phyloP scores from a whole-genome alignment of 2,888 invertebrate species.

The Coelinius sp. region DNA sequence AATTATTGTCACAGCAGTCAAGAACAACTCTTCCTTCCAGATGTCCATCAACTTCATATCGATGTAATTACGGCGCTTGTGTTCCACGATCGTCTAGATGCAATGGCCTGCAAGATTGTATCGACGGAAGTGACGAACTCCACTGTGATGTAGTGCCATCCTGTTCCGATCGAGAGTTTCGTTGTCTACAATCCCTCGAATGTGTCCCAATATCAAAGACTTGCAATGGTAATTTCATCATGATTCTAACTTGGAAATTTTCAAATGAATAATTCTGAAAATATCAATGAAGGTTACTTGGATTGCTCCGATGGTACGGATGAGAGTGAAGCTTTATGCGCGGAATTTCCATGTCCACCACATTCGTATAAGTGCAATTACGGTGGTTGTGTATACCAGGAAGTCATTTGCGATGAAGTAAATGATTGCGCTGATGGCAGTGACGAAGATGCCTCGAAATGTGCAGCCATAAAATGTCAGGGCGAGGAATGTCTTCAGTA shows the following conservation, averaged over 20 bases:
- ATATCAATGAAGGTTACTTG: constrained; percentile 47
- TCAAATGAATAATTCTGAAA: background rate
- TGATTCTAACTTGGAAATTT: background rate
- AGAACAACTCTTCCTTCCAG: constrained; percentile 39
- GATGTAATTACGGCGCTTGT: constrained; percentile 61
- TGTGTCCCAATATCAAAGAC: constrained; percentile 51
- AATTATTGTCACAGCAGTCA: background rate
- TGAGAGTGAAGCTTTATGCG: constrained; percentile 51
- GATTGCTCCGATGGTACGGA: constrained; percentile 59
- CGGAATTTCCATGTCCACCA: constrained; percentile 54
- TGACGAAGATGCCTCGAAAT: constrained; percentile 51
- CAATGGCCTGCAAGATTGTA: constrained; percentile 55
- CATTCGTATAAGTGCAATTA: constrained; percentile 54
- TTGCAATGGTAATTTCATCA: constrained; percentile 52
- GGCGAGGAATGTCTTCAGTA: constrained; percentile 46
- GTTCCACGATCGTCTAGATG: constrained; percentile 51
- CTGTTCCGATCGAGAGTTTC: constrained; percentile 54
- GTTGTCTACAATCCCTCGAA: constrained; percentile 49
- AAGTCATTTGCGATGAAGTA: constrained; percentile 56
- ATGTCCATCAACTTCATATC: constrained; percentile 53
- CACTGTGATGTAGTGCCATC: constrained; percentile 48
- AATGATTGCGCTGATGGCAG: constrained; percentile 59
- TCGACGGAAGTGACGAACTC: constrained; percentile 58
- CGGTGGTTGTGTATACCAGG: constrained; percentile 57
- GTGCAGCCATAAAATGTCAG: constrained; percentile 50